phyloP scores from a whole-genome alignment of 2,888 invertebrate genomes.

The Stenodera caucasica region DNA sequence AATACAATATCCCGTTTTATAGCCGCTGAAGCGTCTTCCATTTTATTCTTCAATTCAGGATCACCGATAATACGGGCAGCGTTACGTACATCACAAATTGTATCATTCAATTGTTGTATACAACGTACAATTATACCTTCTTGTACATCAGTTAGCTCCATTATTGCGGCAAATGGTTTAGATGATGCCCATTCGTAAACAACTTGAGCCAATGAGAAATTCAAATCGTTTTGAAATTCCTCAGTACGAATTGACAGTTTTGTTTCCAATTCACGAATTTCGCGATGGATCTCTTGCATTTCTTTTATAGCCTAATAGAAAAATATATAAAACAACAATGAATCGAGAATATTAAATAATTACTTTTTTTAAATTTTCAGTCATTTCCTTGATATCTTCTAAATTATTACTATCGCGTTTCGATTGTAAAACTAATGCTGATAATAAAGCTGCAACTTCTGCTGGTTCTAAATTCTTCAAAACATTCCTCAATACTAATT shows the following conservation, averaged over 20 bases:
- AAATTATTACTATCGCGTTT: constrained; percentile 52
- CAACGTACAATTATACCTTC: constrained; percentile 98
- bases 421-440: constrained; percentile 90
- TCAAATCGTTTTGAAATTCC: constrained; percentile 65
- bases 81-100: constrained; percentile 83
- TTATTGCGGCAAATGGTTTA: constrained; percentile 91
- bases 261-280: constrained; percentile 69
- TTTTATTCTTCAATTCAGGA: constrained; percentile 86
- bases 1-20: constrained; percentile 98
- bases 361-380: constrained; percentile 63
- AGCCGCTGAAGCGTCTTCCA: constrained; percentile 90
- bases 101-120: constrained; percentile 95
- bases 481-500: constrained; percentile 87
- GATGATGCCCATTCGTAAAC: constrained; percentile 96
- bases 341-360: neutral
- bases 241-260: constrained; percentile 61
- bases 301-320: constrained; percentile 66
- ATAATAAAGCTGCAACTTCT: constrained; percentile 92
- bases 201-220: constrained; percentile 91
- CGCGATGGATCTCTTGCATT: constrained; percentile 69
- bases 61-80: constrained; percentile 94
- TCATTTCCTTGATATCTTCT: constrained; percentile 47
- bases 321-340: constrained; percentile 57
- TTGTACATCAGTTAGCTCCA: constrained; percentile 89
- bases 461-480: constrained; percentile 83